Evolutionary conservation across 30 jellyfish, hydroid and myxozoan species (phyloP), one percentile per base, ranked within the genome.

Genomic region (Aurelia aurita complex sp. Pacific): DNA sequence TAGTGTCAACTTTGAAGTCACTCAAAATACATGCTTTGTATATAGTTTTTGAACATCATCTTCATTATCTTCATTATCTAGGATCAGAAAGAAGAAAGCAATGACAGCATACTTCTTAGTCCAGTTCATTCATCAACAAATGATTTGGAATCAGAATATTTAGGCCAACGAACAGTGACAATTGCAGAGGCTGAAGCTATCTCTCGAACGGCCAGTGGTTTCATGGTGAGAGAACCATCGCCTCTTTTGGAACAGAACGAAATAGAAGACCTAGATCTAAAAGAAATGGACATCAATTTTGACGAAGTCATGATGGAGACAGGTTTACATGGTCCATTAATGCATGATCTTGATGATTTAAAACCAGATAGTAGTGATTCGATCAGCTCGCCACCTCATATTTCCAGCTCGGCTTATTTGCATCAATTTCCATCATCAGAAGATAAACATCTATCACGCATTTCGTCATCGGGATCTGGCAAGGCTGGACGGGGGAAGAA

Each of bases 181-280:
- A 74, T 86, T 8, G 99, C 96, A 32, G 99, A 95, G 79, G 99
- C 99, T 16, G 99, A 89, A 63, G 97, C 97, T 6, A 90, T 89
- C 13, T 95, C 99, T 6, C 68, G 97, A 85, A 88, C 97, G 35
- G 99, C 99, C 6, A 74, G 90, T n/a, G 94, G 97, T 15, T 89
- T 54, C 68, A 13, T 81, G 64, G 90, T 64, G 69, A 34, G 96
- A 69, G 96, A 77, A 64, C 91, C 97, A 40, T 81, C 97, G n/a
- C 94, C 91, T 15, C 73, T 89, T 43, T 61, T 89, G 35, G 80
- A 82, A 42, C 90, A 81, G 54, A 81, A 89, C 18, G 97, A 89
- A 52, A 89, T 89, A 63, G 97, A 89, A 60, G 97, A 89, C 53
- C 90, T 89, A 32, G 96, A 79, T 60, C 69, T 87, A 65, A 87